Evolutionary conservation across 2,888 invertebrate species (phyloP).

Genomic region (Lissocephala sabroskyi): DNA sequence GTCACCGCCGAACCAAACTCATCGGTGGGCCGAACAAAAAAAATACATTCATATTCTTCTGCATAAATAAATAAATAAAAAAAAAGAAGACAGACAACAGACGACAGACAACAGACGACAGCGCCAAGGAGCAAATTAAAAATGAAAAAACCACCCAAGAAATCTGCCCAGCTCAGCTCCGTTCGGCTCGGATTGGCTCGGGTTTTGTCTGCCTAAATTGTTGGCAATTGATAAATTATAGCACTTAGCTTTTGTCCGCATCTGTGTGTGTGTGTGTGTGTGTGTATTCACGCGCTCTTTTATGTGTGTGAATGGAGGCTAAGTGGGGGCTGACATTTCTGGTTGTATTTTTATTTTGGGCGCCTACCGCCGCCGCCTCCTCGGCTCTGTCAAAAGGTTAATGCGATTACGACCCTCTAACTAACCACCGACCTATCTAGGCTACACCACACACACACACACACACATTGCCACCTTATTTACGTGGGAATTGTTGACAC

Average conservation of each 20-base stretch:
- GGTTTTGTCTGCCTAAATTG: conserved; percentile 51
- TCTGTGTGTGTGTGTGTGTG: conserved; percentile 11
- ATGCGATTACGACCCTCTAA: conserved; percentile 18
- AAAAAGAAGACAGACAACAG: neutral
- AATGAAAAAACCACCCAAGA: conserved; percentile 13
- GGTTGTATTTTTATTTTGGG: no score
- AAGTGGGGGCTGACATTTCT: no score
- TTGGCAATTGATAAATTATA: conserved; percentile 68
- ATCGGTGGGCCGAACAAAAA: no score
- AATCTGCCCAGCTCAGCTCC: neutral
- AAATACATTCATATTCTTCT: no score
- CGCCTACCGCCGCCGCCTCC: no score
- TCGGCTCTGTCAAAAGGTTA: no score
- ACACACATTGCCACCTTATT: neutral
- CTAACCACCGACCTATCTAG: no score
- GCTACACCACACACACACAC: neutral
- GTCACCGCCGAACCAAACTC: no score
- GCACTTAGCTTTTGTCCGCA: conserved; percentile 17
- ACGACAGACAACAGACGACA: neutral
- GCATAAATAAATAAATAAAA: neutral
- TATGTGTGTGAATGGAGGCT: conserved; percentile 2
- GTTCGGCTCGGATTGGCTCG: neutral
- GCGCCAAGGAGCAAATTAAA: conserved; percentile 29
- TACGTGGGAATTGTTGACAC: neutral
- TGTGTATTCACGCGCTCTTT: neutral